These are phyloP conservation scores for Amphipyra berbera DNA, from an alignment of 2,888 invertebrate species.

Conservation along the genomic window DNA sequence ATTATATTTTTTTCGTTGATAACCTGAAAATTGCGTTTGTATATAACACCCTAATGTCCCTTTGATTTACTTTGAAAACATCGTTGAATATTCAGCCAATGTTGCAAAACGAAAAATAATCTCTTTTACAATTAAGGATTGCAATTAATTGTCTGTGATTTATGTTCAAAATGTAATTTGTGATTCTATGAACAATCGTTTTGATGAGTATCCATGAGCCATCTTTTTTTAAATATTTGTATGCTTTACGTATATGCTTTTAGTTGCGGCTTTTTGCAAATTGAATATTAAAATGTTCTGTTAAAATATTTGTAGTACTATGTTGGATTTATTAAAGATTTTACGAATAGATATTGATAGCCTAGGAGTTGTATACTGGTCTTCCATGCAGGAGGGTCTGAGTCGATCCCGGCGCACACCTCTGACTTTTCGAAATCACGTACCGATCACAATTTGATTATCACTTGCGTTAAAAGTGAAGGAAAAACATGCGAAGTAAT, in stretches of 20 bases:
- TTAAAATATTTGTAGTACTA: too few species aligned
- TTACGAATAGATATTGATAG: too few species aligned
- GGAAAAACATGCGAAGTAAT: too few species aligned
- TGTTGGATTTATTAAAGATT: too few species aligned
- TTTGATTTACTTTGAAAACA: slow-evolving; percentile 29
- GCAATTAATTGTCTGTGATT: slow-evolving; percentile 37
- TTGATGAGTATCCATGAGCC: slow-evolving; percentile 10
- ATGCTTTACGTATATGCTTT: neutral
- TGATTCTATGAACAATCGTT: slow-evolving; percentile 12
- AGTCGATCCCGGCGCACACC: too few species aligned
- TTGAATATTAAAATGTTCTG: slow-evolving; percentile 2
- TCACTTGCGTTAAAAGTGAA: too few species aligned
- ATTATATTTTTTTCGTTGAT: neutral
- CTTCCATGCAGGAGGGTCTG: too few species aligned
- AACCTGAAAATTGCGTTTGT: slow-evolving; percentile 12
- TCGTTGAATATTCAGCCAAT: slow-evolving; percentile 23
- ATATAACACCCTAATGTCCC: slow-evolving; percentile 13
- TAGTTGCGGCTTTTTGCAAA: slow-evolving; percentile 3
- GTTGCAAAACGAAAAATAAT: slow-evolving; percentile 44
- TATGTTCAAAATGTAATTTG: slow-evolving; percentile 36
- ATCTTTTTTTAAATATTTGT: neutral
- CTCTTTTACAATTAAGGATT: slow-evolving; percentile 39
- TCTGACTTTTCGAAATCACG: too few species aligned
- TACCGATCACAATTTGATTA: too few species aligned
- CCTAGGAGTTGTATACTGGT: too few species aligned